These are phyloP conservation scores for Tetrapedia diversipes DNA, from an alignment of 2,888 invertebrate species.

Conservation along the genomic window DNA sequence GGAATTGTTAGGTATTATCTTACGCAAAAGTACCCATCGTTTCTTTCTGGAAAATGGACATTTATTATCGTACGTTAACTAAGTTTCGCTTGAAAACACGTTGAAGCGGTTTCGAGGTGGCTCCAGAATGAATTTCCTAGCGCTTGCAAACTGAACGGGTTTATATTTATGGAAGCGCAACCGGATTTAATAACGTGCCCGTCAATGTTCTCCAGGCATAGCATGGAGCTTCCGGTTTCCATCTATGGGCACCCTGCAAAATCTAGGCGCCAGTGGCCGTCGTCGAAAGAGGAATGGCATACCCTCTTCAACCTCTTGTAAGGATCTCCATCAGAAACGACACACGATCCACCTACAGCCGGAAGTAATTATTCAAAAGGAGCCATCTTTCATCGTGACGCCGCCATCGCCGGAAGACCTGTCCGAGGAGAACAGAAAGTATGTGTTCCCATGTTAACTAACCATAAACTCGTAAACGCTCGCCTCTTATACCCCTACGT, in stretches of 20 bases:
- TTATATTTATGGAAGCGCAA: background rate
- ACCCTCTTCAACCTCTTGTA: constrained; percentile 67
- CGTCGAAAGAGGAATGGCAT: constrained; percentile 72
- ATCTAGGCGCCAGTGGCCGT: constrained; percentile 74
- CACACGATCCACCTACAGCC: constrained; percentile 76
- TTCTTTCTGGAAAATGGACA: no score
- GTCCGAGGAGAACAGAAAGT: constrained; percentile 50
- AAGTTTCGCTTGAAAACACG: no score
- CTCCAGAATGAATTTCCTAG: background rate
- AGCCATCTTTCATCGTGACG: constrained; percentile 73
- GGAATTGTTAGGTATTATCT: no score
- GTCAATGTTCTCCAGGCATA: constrained; percentile 70
- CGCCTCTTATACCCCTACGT: no score
- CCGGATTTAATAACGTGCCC: background rate
- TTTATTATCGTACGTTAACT: no score
- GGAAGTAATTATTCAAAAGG: constrained; percentile 72
- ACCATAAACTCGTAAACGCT: background rate
- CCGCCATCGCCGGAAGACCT: constrained; percentile 71
- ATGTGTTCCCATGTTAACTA: constrained; percentile 5
- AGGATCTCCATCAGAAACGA: constrained; percentile 72
- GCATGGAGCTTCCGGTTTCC: constrained; percentile 80
- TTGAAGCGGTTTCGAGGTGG: background rate
- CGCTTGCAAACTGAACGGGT: no score
- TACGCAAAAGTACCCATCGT: no score
- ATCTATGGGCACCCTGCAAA: constrained; percentile 76